Evolutionary conservation across 2,797 vertebrate species (phyloP).

Genomic region (Pseudochaenichthys georgianus): DNA sequence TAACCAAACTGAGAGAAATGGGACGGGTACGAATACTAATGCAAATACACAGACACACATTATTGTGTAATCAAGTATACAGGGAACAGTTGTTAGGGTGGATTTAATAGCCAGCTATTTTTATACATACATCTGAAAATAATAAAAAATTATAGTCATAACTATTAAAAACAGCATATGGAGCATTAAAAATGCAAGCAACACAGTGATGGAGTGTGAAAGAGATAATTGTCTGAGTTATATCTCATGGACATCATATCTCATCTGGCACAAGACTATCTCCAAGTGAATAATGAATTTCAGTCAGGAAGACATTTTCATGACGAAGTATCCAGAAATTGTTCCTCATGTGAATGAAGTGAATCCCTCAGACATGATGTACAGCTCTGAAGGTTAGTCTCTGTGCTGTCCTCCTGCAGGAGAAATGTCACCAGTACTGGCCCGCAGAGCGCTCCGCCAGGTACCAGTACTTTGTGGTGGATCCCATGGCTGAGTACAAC

Average conservation of each 20-base stretch:
- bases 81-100: too few species aligned
- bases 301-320: constrained; percentile 18
- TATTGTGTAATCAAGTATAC: not conserved
- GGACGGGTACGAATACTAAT: constrained; percentile 90
- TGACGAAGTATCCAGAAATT: constrained; percentile 19
- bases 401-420: constrained; percentile 80
- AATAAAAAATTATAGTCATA: not conserved
- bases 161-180: not conserved
- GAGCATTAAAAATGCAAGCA: not conserved
- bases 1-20: constrained; percentile 99
- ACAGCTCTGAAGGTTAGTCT: constrained; percentile 33
- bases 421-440: constrained; percentile 99
- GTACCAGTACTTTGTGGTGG: constrained; percentile 99
- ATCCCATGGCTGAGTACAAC: constrained; percentile 99
- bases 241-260: constrained; percentile 27
- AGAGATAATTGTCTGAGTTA: constrained; percentile 1
- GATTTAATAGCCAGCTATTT: not conserved
- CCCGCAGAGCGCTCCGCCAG: constrained; percentile 96
- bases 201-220: constrained; percentile 9
- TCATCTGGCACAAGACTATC: constrained; percentile 22
- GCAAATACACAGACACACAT: constrained; percentile 31
- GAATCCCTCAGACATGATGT: constrained; percentile 9
- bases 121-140: not conserved
- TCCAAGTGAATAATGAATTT: constrained; percentile 28
- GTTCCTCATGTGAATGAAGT: not conserved